Evolutionary conservation across 2,113 vertebrate genomes (phyloP).

Genomic region (Ammospiza caudacuta): DNA sequence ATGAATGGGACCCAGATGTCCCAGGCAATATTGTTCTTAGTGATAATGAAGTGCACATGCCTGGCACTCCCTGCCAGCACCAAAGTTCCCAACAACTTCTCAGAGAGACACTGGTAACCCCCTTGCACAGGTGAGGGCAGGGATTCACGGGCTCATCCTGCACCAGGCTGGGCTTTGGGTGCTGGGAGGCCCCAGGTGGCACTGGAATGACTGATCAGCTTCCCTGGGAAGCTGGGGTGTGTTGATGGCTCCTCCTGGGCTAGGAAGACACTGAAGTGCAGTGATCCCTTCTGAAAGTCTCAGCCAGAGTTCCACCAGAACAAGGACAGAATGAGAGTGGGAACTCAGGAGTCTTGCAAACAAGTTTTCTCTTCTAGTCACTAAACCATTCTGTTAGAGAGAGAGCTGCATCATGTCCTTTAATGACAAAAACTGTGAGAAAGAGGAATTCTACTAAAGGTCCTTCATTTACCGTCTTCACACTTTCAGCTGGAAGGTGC

Average conservation of each 20-base stretch:
- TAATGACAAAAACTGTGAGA: neutral
- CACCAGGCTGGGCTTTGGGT: accelerated
- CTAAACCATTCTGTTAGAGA: neutral
- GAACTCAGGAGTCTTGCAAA: neutral
- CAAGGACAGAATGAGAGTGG: neutral
- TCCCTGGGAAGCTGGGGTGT: neutral
- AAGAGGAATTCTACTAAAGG: neutral
- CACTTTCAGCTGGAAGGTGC: neutral
- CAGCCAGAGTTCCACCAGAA: neutral
- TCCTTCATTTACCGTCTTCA: neutral
- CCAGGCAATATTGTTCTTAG: neutral
- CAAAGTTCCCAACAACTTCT: neutral
- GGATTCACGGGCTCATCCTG: neutral
- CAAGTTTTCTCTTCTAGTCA: neutral
- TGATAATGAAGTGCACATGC: conserved; percentile 7
- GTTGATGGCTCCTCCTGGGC: neutral
- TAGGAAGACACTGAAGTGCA: neutral
- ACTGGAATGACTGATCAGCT: neutral
- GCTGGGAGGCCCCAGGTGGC: neutral
- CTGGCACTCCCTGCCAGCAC: neutral
- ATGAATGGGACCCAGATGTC: conserved; percentile 26
- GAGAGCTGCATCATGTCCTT: neutral
- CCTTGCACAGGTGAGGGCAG: neutral
- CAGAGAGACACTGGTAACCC: neutral
- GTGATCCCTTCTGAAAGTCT: neutral